Base-by-base conservation (phyloP, 2,113 vertebrate genomes). In the Lagopus muta region DNA sequence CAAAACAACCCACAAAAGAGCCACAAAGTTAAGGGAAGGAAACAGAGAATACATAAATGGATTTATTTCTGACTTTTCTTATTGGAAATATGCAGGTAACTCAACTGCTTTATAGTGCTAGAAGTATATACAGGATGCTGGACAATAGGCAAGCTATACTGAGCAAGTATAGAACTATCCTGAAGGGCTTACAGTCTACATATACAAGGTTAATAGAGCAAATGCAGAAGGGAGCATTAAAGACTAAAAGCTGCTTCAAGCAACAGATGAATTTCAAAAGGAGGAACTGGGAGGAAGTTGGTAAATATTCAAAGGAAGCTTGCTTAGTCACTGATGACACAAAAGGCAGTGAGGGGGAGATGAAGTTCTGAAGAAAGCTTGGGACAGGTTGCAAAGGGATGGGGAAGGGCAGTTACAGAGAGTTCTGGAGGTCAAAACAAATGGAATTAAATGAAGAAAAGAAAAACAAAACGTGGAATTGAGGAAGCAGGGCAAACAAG, bases 221-320 rank as follows among this genome's bases (percentile, higher is more conserved):
- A 93, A 91, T 60, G 76, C 30, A 89, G 79, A 88, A 80, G 65
- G 52, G 48, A 86, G 40, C 43, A 50, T 82, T 88, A 91, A 54
- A 70, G 67, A 75, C 61, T 91, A 88, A 61, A 87, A 82, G 61
- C 82, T 92, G 76, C 58, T 95, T 91, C 72, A 81, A 10, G 0
- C n/a, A 89, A 81, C 2, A 89, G 81, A 73, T 88, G 72, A 47
- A 24, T 74, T 81, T 85, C 67, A 85, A 78, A 89, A 90, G 48
- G 47, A 93, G 67, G 13, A 93, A 80, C 58, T 36, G 4, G 70
- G 87, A 92, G 82, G 67, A 94, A 84, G 42, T 85, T 8, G 5
- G 42, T 91, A 86, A 85, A 87, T 88, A 87, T 58, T 92, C 52
- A 82, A 58, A 82, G 87, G 82, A 94, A 40, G 34, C 43, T 90